These are phyloP conservation scores for Pseudomyrmex dendroicus DNA, from an alignment of 1,140 invertebrate genomes.

Conservation along the genomic window DNA sequence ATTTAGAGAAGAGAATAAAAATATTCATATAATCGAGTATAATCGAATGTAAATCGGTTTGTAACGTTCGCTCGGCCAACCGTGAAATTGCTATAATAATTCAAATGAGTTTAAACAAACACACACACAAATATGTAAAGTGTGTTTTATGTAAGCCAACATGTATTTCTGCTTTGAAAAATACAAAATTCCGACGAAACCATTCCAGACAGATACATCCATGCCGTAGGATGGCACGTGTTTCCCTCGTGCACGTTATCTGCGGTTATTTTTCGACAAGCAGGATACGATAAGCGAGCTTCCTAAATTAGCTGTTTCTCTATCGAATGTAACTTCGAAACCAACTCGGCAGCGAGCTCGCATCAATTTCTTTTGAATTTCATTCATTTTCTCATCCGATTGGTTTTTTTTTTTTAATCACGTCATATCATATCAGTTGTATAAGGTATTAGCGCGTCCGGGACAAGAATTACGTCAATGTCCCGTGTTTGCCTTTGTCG, in stretches of 20 bases:
- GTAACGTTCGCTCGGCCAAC: background rate
- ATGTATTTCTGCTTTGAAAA: background rate
- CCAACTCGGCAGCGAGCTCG: background rate
- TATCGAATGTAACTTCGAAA: background rate
- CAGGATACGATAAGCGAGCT: conserved; percentile 17
- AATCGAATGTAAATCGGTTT: background rate
- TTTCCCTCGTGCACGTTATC: background rate
- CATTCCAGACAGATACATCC: background rate
- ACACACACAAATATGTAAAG: too few species aligned
- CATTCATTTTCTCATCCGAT: too few species aligned
- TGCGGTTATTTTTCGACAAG: conserved; percentile 17
- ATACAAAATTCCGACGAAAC: background rate
- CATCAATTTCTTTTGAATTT: background rate
- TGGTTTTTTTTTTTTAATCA: background rate
- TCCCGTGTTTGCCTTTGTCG: background rate
- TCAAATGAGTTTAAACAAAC: background rate
- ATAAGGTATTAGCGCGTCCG: too few species aligned
- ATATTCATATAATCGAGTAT: background rate
- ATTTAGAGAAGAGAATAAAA: background rate
- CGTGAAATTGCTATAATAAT: background rate
- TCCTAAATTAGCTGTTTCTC: background rate
- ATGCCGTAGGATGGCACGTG: background rate
- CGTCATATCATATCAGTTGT: too few species aligned
- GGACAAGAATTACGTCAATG: too few species aligned
- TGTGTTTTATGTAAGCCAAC: too few species aligned